These are phyloP conservation scores for Drosophila teissieri DNA, from an alignment of 1,140 invertebrate species.

Conservation along the genomic window DNA sequence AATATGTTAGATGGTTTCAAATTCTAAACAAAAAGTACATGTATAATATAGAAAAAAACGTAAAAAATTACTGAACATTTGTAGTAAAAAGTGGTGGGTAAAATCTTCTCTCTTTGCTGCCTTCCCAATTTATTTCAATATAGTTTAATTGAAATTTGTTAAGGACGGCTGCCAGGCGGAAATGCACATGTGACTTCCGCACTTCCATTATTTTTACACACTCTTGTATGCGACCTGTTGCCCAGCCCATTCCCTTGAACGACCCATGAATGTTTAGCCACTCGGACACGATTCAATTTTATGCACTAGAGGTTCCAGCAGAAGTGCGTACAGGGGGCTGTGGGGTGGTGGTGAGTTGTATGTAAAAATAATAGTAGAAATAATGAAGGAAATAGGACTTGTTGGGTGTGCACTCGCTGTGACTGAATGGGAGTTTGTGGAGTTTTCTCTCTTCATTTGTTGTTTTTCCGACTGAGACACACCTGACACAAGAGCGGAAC, in stretches of 20 bases:
- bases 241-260: conserved; percentile 18
- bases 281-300: conserved; percentile 47
- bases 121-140: conserved; percentile 74
- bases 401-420: conserved; percentile 15
- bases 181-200: conserved; percentile 79
- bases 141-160: conserved; percentile 78
- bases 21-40: not conserved
- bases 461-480: conserved; percentile 9
- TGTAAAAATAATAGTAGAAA: conserved; percentile 29
- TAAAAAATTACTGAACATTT: not conserved
- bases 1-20: conserved; percentile 7
- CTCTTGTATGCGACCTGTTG: conserved; percentile 22
- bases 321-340: conserved; percentile 33
- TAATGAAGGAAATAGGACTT: conserved; percentile 15
- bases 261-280: conserved; percentile 17
- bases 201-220: conserved; percentile 54
- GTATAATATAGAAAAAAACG: not conserved
- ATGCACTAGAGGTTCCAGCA: conserved; percentile 46
- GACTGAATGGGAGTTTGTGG: conserved; percentile 2
- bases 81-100: not conserved
- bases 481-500: conserved; percentile 28
- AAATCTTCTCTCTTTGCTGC: conserved; percentile 17
- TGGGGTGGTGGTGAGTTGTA: conserved; percentile 13
- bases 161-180: conserved; percentile 66
- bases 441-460: not conserved